Conservation (phyloP, 2,797 vertebrate species). For the Girardinus metallicus region DNA sequence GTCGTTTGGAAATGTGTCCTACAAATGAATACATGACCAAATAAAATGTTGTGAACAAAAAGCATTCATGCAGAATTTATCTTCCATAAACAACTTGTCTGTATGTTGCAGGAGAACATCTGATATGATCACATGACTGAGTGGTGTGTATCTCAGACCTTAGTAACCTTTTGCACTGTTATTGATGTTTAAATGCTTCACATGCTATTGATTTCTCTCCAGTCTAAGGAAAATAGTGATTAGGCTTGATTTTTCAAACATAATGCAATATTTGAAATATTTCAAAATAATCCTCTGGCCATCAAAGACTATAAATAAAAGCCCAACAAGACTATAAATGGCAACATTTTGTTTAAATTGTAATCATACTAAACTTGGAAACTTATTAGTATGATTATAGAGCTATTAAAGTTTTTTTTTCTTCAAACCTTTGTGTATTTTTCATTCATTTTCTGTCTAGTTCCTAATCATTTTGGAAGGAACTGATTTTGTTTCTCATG, state of each 20-base stretch:
- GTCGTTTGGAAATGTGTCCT: background rate
- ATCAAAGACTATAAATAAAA: background rate
- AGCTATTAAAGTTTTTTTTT: background rate
- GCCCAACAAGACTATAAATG: background rate
- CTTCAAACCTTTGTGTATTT: background rate
- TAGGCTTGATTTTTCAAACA: background rate
- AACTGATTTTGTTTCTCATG: background rate
- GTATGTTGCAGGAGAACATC: background rate
- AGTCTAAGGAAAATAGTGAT: background rate
- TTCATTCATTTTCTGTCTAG: background rate
- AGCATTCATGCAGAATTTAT: background rate
- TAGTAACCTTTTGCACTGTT: background rate
- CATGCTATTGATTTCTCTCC: background rate
- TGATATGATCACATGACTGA: constrained; percentile 1
- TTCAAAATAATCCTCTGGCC: background rate
- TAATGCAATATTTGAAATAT: background rate
- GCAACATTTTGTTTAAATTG: background rate
- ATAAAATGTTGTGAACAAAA: background rate
- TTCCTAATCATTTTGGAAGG: background rate
- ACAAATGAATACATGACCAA: background rate
- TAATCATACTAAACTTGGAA: background rate
- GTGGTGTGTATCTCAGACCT: background rate
- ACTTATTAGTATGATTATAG: too few relatives aligned
- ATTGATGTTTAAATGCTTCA: background rate
- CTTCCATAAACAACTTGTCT: background rate